Percentiles rank a stretch among this genome's conserved stretches.
Conservation (phyloP, 2,888 invertebrate species). For the Alitta virens region DNA sequence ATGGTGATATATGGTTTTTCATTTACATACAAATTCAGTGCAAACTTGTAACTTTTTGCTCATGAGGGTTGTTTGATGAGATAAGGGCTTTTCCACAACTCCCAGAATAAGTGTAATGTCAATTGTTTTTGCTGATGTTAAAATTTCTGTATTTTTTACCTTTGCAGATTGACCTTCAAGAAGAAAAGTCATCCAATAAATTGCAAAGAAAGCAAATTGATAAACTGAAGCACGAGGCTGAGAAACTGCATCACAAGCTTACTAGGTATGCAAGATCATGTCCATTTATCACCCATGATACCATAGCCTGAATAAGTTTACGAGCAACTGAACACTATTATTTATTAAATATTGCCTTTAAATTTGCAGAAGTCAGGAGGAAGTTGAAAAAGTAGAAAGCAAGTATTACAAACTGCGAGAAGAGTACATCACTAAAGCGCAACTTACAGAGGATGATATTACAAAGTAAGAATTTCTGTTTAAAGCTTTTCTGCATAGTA, state of each 20-base stretch:
- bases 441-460: conserved; percentile 46
- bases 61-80: too few relatives aligned
- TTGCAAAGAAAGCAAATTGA: conserved; percentile 46
- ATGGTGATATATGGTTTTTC: not conserved
- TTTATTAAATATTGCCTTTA: not conserved
- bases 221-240: conserved; percentile 41
- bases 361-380: conserved; percentile 16
- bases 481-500: too few relatives aligned
- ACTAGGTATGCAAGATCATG: conserved; percentile 35
- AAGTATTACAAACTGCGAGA: conserved; percentile 15
- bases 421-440: conserved; percentile 24
- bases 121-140: too few relatives aligned
- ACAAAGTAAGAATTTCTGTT: conserved; percentile 35
- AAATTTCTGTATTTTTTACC: not conserved
- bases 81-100: too few relatives aligned
- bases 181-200: conserved; percentile 46
- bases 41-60: too few relatives aligned
- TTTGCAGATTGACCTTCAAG: conserved; percentile 44
- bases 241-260: conserved; percentile 38
- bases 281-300: too few relatives aligned
- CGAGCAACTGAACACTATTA: too few relatives aligned
- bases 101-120: too few relatives aligned
- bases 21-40: too few relatives aligned
- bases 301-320: too few relatives aligned
- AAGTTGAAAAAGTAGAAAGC: not conserved